Percentiles rank a stretch among this genome's conserved stretches.
Evolutionary conservation across 2,113 vertebrate species (phyloP).

Genomic region (Indicator maculatus): DNA sequence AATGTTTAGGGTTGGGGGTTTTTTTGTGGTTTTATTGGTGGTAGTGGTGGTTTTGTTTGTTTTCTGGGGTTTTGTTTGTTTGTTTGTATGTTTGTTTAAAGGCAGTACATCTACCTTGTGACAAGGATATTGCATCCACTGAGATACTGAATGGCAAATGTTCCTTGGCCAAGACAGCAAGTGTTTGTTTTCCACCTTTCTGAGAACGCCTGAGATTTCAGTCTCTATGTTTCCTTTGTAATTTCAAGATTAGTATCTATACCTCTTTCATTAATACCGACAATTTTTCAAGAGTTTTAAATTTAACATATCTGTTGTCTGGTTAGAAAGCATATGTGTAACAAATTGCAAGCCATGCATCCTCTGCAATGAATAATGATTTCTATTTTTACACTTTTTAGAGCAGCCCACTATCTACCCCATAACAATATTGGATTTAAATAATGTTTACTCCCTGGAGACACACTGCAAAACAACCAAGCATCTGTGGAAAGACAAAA

Average conservation of each 20-base stretch:
- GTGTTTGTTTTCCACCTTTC: background rate
- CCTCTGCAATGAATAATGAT: background rate
- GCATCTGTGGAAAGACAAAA: background rate
- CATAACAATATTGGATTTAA: background rate
- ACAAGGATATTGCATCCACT: background rate
- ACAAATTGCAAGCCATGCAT: background rate
- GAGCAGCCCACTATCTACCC: background rate
- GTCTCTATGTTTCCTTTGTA: accelerated
- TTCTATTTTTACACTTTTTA: background rate
- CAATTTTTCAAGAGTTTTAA: background rate
- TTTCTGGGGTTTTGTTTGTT: no score
- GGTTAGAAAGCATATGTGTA: background rate
- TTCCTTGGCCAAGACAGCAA: background rate
- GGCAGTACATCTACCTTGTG: accelerated
- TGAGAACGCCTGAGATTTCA: background rate
- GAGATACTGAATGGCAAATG: accelerated
- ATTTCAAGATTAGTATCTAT: background rate
- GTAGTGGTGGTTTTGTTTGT: no score
- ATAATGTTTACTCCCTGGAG: background rate
- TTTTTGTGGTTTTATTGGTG: no score
- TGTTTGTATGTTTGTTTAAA: background rate
- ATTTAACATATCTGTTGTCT: background rate
- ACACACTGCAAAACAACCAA: background rate
- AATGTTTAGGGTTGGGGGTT: background rate
- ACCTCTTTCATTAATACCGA: background rate